Conservation (phyloP, 2,113 vertebrate genomes). For the Pogona vitticeps region DNA sequence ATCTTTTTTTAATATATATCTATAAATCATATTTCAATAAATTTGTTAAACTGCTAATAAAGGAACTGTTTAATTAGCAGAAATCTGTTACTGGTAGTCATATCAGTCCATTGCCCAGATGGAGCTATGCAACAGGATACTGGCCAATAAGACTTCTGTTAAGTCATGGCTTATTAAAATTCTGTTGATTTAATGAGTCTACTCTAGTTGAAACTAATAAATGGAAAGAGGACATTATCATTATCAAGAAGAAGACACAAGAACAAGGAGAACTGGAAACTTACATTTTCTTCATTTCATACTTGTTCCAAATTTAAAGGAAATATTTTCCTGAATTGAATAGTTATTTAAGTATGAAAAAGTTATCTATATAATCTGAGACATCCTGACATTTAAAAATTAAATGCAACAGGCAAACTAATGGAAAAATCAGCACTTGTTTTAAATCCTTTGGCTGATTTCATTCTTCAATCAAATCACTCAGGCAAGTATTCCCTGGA, state of each 20-base stretch:
- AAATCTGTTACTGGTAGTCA: too few relatives aligned
- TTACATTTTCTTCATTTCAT: background rate
- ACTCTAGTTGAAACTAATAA: too few relatives aligned
- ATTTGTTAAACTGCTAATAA: too few relatives aligned
- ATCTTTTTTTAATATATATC: too few relatives aligned
- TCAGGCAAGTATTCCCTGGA: background rate
- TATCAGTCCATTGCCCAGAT: too few relatives aligned
- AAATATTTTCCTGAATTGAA: background rate
- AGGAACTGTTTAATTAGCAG: too few relatives aligned
- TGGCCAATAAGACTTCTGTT: too few relatives aligned
- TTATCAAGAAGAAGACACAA: background rate
- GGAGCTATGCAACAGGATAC: too few relatives aligned
- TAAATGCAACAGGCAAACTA: slow-evolving; percentile 28
- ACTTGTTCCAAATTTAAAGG: background rate
- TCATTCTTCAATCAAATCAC: slow-evolving; percentile 17
- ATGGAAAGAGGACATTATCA: background rate
- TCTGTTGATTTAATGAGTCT: too few relatives aligned
- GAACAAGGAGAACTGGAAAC: background rate
- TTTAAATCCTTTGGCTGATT: slow-evolving; percentile 20
- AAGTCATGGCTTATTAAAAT: too few relatives aligned
- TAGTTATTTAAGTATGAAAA: background rate
- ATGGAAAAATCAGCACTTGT: background rate
- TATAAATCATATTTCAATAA: too few relatives aligned
- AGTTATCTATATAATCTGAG: background rate
- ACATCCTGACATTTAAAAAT: background rate